Evolutionary conservation across 2,888 invertebrate genomes (phyloP).

Genomic region (Scelioninae gen. 2): DNA sequence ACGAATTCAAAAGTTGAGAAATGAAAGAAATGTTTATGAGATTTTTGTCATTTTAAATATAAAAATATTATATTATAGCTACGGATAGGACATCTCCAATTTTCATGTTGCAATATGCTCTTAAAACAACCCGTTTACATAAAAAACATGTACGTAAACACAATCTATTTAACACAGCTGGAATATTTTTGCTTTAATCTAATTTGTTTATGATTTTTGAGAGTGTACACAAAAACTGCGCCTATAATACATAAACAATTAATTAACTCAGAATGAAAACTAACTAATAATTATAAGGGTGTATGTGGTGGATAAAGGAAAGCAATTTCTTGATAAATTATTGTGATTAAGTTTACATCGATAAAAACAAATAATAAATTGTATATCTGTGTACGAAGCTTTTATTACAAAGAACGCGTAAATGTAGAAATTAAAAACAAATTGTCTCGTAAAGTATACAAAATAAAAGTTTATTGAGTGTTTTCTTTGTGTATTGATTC

Average conservation of each 20-base stretch:
- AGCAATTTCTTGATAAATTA: constrained; percentile 58
- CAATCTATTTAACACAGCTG: too few relatives aligned
- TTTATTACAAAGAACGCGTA: constrained; percentile 20
- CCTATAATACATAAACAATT: constrained; percentile 35
- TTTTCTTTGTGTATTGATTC: constrained; percentile 11
- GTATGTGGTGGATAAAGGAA: constrained; percentile 53
- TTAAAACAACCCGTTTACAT: too few relatives aligned
- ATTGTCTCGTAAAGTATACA: background rate
- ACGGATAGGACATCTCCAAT: constrained; percentile 64
- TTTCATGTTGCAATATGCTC: constrained; percentile 60
- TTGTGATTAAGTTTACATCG: constrained; percentile 73
- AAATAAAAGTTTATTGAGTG: constrained; percentile 16
- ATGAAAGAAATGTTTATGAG: constrained; percentile 49
- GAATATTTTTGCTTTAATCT: too few relatives aligned
- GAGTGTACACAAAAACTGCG: constrained; percentile 28
- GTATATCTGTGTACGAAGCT: constrained; percentile 41
- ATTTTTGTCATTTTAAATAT: constrained; percentile 42
- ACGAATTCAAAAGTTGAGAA: constrained; percentile 52
- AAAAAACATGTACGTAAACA: too few relatives aligned
- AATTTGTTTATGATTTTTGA: too few relatives aligned
- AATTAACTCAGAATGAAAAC: constrained; percentile 35
- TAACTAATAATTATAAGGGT: constrained; percentile 30
- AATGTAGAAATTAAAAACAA: constrained; percentile 20
- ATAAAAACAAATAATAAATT: constrained; percentile 54
- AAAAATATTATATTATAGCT: constrained; percentile 61